These are phyloP conservation scores for Lerema accius DNA, from an alignment of 1,140 invertebrate species.

Conservation along the genomic window DNA sequence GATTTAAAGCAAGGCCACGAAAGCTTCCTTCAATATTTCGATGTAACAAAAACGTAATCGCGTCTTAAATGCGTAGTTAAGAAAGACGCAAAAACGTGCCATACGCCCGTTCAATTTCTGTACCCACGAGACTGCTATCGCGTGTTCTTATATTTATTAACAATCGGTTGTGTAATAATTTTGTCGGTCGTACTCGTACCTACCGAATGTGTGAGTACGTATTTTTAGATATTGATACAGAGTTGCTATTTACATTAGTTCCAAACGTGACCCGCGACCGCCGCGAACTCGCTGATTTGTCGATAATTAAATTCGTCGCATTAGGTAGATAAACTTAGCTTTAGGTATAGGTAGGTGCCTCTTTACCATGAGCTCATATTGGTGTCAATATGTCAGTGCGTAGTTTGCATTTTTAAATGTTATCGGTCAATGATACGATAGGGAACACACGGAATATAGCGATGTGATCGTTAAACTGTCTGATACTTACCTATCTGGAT, in stretches of 20 bases:
- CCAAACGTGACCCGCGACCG: constrained; percentile 11
- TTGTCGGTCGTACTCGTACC: neutral
- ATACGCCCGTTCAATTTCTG: neutral
- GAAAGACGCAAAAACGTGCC: neutral
- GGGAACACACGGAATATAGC: constrained; percentile 43
- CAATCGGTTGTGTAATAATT: neutral
- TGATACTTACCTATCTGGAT: constrained; percentile 6
- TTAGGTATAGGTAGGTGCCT: too few relatives aligned
- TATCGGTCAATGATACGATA: constrained; percentile 55
- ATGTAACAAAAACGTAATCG: constrained; percentile 15
- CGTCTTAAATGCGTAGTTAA: neutral
- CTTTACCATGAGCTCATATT: constrained; percentile 1
- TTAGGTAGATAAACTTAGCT: constrained; percentile 33
- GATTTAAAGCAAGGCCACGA: constrained; percentile 23
- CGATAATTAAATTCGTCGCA: constrained; percentile 25
- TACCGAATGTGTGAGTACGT: neutral
- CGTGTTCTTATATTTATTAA: neutral
- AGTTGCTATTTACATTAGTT: neutral
- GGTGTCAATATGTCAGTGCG: constrained; percentile 56
- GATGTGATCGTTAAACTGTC: constrained; percentile 34
- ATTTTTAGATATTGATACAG: neutral
- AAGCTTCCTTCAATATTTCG: constrained; percentile 25
- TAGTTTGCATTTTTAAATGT: constrained; percentile 46
- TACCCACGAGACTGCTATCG: neutral
- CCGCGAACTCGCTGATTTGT: neutral